Base-by-base conservation (phyloP, 2,797 vertebrate species). In the Jordanella pulchra region DNA sequence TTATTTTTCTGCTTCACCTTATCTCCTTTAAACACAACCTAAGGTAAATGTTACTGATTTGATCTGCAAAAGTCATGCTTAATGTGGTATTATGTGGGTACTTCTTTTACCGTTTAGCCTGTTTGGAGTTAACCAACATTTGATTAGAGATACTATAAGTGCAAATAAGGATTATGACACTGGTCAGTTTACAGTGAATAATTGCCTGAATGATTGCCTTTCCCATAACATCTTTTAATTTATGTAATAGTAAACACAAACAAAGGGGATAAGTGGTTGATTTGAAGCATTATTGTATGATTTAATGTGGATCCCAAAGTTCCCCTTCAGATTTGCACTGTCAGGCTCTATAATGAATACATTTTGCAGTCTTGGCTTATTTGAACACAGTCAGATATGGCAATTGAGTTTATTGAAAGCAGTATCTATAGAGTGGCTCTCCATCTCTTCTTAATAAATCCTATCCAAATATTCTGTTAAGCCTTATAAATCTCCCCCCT, bases 281-380 rank as follows among this genome's bases (percentile, higher is more conserved):
- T 89, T 89, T 82, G 66, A 65, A 77, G 47, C 81, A 72, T 77
- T 75, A 74, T 79, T 87, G 71, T 68, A 56, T 72, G 71, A 85
- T 86, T 86, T 83, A 87, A 84, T 88, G 78, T 83, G 55, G 45
- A 81, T 89, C 82, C 80, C 66, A 82, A 65, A 67, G 85, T 80
- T 77, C 72, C 84, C 73, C 65, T 79, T 75, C 82, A 75, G 80
- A 88, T 90, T 72, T 74, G 32, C 73, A 71, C 73, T 70, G 55
- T 60, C 44, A 23, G 72, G 67, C 72, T 56, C 69, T 58, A n/a
- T 79, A 70, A 85, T 84, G 65, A 89, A 83, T 69, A 78, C 68
- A 44, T 70, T 81, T 72, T 81, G 66, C 75, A 75, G 65, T 85
- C 69, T 73, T 78, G 76, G 65, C 54, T 64, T 73, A 61, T 84